Percentiles rank a stretch among this genome's conserved stretches.
Evolutionary conservation across 2,888 invertebrate genomes (phyloP).

Genomic region (Stictocephala bisonia): DNA sequence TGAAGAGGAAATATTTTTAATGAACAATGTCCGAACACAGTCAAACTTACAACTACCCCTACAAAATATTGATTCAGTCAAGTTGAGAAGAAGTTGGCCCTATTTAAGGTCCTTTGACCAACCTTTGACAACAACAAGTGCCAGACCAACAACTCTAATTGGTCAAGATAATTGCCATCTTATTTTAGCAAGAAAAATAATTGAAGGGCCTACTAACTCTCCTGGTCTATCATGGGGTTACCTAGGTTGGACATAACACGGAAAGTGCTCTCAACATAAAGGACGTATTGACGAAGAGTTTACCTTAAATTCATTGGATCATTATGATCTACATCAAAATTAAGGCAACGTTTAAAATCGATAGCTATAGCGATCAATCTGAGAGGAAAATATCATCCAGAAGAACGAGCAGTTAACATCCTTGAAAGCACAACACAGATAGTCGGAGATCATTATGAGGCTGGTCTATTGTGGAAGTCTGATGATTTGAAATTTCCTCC

Average conservation of each 20-base stretch:
- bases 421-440: not conserved
- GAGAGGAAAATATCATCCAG: not conserved
- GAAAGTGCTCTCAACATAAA: not conserved
- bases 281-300: not conserved
- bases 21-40: not conserved
- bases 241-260: not conserved
- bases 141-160: not conserved
- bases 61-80: not conserved
- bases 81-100: not conserved
- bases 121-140: not conserved
- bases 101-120: not conserved
- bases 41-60: not conserved
- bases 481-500: not conserved
- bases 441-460: not conserved
- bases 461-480: not conserved
- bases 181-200: not conserved
- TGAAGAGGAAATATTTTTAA: slow-evolving; percentile 8
- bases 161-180: slow-evolving; percentile 6
- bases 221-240: not conserved
- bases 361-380: not conserved
- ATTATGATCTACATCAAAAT: not conserved
- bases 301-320: not conserved
- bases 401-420: not conserved
- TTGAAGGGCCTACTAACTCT: not conserved
- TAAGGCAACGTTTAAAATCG: not conserved